Percentiles rank a stretch among this genome's conserved stretches.
These are phyloP conservation scores for Cyclophora albipunctata DNA, from an alignment of 2,888 invertebrate genomes.

Conservation along the genomic window DNA sequence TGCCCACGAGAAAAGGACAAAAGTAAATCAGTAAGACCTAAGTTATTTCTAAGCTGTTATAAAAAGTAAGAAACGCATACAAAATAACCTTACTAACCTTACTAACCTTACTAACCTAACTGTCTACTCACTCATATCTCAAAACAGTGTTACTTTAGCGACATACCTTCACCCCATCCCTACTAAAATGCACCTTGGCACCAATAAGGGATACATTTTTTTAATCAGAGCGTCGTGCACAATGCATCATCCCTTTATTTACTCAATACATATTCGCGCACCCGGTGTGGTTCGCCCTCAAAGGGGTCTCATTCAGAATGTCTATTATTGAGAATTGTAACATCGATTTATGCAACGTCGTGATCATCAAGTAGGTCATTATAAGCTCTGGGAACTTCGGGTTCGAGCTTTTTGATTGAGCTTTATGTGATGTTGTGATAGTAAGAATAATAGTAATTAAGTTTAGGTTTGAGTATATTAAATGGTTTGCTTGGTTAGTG, in stretches of 20 bases:
- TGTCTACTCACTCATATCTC: no score
- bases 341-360: conserved; percentile 36
- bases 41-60: no score
- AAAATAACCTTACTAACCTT: no score
- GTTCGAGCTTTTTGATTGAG: no score
- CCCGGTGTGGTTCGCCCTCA: conserved; percentile 51
- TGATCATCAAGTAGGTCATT: conserved; percentile 30
- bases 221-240: conserved; percentile 66
- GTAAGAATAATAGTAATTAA: no score
- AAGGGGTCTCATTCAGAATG: conserved; percentile 32
- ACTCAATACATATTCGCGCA: conserved; percentile 69
- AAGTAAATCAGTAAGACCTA: no score
- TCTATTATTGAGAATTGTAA: conserved; percentile 29
- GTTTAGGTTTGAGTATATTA: no score
- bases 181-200: conserved; percentile 66
- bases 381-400: conserved; percentile 31
- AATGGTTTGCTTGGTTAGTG: no score
- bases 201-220: conserved; percentile 66
- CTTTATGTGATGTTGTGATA: no score
- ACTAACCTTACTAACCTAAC: no score
- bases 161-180: conserved; percentile 25
- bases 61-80: no score
- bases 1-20: no score
- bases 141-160: neutral
- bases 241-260: conserved; percentile 74